Conservation (phyloP, 1,140 invertebrate species). For the Stegodyphus mimosarum region DNA sequence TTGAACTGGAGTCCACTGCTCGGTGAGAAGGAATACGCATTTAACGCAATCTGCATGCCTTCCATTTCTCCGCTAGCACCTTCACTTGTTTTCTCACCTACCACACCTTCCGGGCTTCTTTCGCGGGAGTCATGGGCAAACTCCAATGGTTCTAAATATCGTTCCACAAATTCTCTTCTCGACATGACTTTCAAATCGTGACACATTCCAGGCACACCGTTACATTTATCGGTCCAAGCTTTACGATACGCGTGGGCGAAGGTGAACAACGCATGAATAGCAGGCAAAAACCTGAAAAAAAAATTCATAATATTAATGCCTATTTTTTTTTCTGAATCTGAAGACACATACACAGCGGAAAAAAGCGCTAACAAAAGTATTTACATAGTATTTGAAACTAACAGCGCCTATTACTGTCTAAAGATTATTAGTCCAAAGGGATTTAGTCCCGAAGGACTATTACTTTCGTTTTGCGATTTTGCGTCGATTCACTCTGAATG, state of each 20-base stretch:
- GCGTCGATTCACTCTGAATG: too few species aligned
- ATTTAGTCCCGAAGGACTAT: too few species aligned
- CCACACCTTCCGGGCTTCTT: slow-evolving; percentile 62
- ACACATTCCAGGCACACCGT: slow-evolving; percentile 66
- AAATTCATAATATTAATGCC: background rate
- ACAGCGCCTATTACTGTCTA: too few species aligned
- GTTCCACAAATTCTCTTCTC: slow-evolving; percentile 66
- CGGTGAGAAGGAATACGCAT: slow-evolving; percentile 13
- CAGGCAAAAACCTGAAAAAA: slow-evolving; percentile 67
- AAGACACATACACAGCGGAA: too few species aligned
- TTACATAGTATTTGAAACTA: too few species aligned
- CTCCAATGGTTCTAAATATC: slow-evolving; percentile 65
- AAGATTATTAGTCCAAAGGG: too few species aligned
- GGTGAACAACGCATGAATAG: slow-evolving; percentile 68
- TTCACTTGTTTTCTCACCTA: slow-evolving; percentile 43
- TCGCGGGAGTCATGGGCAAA: slow-evolving; percentile 63
- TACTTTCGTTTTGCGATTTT: too few species aligned
- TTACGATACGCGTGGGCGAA: slow-evolving; percentile 68
- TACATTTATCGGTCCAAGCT: slow-evolving; percentile 67
- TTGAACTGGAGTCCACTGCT: slow-evolving; percentile 50
- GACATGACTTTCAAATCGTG: slow-evolving; percentile 64
- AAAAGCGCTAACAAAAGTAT: too few species aligned
- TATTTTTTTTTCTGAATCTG: background rate
- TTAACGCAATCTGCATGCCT: slow-evolving; percentile 54
- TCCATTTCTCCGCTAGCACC: slow-evolving; percentile 52